Conservation (phyloP, 2,113 vertebrate species). For the Notiomystis cincta region DNA sequence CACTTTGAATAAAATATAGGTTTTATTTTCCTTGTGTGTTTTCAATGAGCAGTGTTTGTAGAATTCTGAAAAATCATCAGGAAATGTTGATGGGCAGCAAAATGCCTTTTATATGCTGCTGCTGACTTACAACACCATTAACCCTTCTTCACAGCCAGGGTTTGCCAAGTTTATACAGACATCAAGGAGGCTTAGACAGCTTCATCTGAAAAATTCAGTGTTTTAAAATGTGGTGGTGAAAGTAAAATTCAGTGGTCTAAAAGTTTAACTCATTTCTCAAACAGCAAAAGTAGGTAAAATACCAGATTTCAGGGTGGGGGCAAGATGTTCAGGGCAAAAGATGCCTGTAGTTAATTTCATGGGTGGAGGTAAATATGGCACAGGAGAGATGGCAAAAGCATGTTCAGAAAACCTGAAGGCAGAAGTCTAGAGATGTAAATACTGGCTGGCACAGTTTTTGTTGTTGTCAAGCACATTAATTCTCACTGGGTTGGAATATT, state of each 20-base stretch:
- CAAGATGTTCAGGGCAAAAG: background rate
- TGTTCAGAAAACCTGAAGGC: background rate
- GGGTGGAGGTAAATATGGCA: background rate
- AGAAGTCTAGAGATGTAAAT: background rate
- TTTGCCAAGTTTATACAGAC: background rate
- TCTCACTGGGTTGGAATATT: background rate
- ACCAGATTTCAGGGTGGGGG: background rate
- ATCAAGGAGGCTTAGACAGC: background rate
- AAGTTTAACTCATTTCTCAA: background rate
- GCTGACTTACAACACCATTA: background rate
- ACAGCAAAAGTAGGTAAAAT: background rate
- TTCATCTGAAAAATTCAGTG: background rate
- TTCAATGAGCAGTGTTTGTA: background rate
- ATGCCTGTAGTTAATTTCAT: background rate
- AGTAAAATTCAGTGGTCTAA: background rate
- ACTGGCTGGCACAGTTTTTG: background rate
- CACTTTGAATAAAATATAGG: background rate
- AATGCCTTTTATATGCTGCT: background rate
- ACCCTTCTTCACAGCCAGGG: background rate
- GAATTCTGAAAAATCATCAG: background rate
- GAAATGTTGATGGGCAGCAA: background rate
- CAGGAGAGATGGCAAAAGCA: background rate
- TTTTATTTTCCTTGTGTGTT: background rate
- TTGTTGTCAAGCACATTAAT: background rate
- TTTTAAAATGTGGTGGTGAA: background rate